Evolutionary conservation across 2,113 vertebrate species (phyloP).

Genomic region (Podocnemis expansa): DNA sequence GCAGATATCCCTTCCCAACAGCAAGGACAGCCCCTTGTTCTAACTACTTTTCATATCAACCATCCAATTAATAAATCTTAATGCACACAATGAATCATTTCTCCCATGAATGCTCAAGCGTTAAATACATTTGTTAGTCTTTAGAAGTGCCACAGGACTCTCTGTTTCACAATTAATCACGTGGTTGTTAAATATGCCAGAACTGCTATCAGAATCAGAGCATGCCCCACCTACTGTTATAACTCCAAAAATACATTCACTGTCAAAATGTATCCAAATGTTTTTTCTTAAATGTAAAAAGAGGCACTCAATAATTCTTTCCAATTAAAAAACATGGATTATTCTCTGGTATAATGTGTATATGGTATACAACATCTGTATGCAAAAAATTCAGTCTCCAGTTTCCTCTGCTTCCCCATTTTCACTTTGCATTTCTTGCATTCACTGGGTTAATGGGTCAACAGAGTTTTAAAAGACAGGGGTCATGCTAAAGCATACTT

Average conservation of each 20-base stretch:
- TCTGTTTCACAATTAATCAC: not conserved
- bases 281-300: not conserved
- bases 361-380: fast-evolving
- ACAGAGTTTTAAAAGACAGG: not conserved
- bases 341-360: not conserved
- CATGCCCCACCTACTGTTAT: not conserved
- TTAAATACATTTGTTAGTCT: too few relatives aligned
- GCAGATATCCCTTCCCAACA: not conserved
- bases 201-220: not conserved
- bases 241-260: not conserved
- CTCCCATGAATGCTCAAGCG: too few relatives aligned
- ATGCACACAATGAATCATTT: not conserved
- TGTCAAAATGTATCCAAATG: not conserved
- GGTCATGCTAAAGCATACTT: not conserved
- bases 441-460: not conserved
- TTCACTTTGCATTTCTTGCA: not conserved
- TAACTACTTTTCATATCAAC: not conserved
- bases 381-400: not conserved
- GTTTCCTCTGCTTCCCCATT: not conserved
- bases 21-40: not conserved
- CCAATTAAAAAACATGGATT: not conserved
- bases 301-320: not conserved
- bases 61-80: not conserved
- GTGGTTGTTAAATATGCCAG: not conserved
- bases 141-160: too few relatives aligned